Base-by-base conservation (phyloP, 2,888 invertebrate species). In the Erynnis tages region DNA sequence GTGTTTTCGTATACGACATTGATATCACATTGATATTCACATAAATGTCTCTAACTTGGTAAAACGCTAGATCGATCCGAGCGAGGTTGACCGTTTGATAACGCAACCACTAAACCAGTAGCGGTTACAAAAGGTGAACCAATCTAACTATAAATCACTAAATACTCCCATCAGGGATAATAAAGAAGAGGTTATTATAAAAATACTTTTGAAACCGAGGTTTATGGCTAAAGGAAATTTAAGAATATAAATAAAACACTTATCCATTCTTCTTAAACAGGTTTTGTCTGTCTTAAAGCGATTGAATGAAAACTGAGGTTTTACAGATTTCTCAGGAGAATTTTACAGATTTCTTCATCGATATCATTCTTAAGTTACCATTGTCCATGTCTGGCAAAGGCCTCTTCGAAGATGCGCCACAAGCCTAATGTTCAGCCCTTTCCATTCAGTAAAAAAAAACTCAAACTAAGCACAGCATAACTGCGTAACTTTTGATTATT, bases 1-100 rank as follows among this genome's bases (percentile, higher is more conserved):
- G 63, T 56, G 58, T 65, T 65, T 58, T 66, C 37, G 54, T 35
- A 50, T 59, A 49, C 58, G 59, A 66, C 57, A 62, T 69, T 71
- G 67, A 69, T 69, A 56, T 45, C 13, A 49, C 23, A 54, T 30
- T 47, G 41, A 45, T 57, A 56, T n/a, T 0, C 14, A 14, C 14
- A n/a, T 38, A 50, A 58, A 54, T 55, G 38, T 50, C 19, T 54
- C 53, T 37, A 30, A 50, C 48, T 41, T 30, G 21, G 54, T 40
- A 46, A 54, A 57, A 56, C 23, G 40, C 40, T 48, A 40, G 40
- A 48, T 32, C 40, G 40, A 48, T 27, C 43, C n/a, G 6, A 38
- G 30, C 49, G 34, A 37, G 25, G 45, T 41, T 44, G 19, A 10
- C 32, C 17, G 27, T 49, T 30, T 44, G 19, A 53, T 48, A 34